Base-by-base conservation (phyloP, 2,113 vertebrate genomes). In the Chloebia gouldiae region DNA sequence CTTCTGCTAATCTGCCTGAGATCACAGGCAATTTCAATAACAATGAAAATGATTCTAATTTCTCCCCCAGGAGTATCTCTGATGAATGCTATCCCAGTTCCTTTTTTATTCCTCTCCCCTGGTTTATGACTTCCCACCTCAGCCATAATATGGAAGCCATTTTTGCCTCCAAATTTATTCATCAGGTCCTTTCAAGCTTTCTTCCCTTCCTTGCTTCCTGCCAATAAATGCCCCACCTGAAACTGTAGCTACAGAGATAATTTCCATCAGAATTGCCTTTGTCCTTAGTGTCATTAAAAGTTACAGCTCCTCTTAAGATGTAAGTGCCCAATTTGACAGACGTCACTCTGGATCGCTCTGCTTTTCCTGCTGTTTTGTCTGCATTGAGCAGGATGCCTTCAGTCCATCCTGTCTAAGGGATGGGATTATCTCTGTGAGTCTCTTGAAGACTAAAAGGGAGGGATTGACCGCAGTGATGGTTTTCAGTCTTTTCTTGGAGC, bases 1-100 rank as follows among this genome's bases (percentile, higher is more conserved):
- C 71, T 93, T 86, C 54, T 83, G 44, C 68, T 93, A 70, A 93
- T 96, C 94, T 92, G 57, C 28, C 90, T 95, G 93, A 96, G 73
- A 86, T 97, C 82, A 75, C 69, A 95, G 60, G 89, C 95, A 97
- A 96, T 95, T 68, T 76, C 93, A 97, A 88, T 95, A 85, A 96
- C 95, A 94, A 95, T 95, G 90, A 44, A 96, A 96, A 73, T 84
- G 20, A 92, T 94, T 96, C 83, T 91, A 42, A 88, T 84, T 93
- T 93, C 13, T 4, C 59, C 77, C 96, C 54, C 71, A 64, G 77
- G 70, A 88, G 70, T 88, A 44, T 33, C 64, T 73, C 39, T 49
- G 7, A 85, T 96, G 96, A 94, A 69, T 77, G 50, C 89, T 81
- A 61, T 76, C 91, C 93, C 33, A 4, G 71, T 66, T 85, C 73